A percentile compares a stretch with the other conserved stretches of the same genome.
These are phyloP conservation scores for Cranoglanis bouderius DNA, from an alignment of 2,113 vertebrate species.

Conservation along the genomic window DNA sequence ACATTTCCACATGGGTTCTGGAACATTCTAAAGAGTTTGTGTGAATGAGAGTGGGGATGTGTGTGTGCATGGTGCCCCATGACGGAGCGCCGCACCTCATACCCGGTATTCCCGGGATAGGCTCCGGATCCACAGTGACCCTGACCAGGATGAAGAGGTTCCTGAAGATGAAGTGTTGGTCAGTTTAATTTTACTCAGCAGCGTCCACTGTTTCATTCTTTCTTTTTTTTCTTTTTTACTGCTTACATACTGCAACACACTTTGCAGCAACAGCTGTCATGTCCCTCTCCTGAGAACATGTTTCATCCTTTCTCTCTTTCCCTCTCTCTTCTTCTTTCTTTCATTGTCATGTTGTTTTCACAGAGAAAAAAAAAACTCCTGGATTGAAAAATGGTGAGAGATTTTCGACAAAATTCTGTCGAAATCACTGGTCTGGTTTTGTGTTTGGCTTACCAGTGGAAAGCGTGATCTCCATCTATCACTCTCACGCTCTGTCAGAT, in stretches of 20 bases:
- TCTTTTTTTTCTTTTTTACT: neutral
- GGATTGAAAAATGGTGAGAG: neutral
- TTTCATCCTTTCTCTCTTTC: conserved; percentile 8
- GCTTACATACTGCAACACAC: conserved; percentile 3
- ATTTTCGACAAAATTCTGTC: neutral
- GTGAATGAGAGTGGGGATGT: neutral
- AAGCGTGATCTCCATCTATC: neutral
- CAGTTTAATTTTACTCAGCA: neutral
- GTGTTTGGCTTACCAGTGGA: neutral
- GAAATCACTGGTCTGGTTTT: conserved; percentile 2
- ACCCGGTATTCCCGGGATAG: neutral
- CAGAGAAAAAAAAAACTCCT: neutral
- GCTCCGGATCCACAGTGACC: neutral
- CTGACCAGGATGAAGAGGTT: neutral
- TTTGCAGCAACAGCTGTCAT: conserved; percentile 19
- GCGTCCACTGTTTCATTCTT: neutral
- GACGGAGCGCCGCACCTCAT: neutral
- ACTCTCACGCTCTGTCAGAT: conserved; percentile 13
- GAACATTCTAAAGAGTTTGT: neutral
- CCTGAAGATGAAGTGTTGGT: neutral
- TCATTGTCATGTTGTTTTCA: neutral
- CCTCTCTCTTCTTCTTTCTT: neutral
- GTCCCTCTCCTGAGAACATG: conserved; percentile 10
- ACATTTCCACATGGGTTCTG: neutral
- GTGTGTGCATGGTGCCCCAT: neutral